Conservation (phyloP, 2,888 invertebrate genomes). For the Eucera pruinosa region DNA sequence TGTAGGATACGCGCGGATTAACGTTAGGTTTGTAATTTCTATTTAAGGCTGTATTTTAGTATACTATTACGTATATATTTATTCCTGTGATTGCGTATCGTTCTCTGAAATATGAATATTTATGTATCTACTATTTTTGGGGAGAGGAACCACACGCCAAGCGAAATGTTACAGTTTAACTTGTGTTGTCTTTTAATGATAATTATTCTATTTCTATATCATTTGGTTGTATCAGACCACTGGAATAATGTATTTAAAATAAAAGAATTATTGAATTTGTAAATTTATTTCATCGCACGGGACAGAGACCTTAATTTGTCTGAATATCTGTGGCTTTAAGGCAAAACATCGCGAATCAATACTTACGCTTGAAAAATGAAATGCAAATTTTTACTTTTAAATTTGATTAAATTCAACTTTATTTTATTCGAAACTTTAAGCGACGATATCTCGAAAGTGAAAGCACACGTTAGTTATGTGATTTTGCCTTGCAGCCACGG, state of each 20-base stretch:
- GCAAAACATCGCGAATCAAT: neutral
- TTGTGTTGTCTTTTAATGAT: slow-evolving; percentile 44
- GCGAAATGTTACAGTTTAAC: slow-evolving; percentile 60
- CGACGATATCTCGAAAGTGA: no score
- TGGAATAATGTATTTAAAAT: slow-evolving; percentile 68
- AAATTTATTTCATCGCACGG: slow-evolving; percentile 10
- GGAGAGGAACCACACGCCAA: slow-evolving; percentile 53
- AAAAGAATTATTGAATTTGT: slow-evolving; percentile 61
- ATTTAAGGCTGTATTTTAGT: slow-evolving; percentile 37
- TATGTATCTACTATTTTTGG: slow-evolving; percentile 31
- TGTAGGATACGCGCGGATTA: no score
- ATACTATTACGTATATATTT: slow-evolving; percentile 61
- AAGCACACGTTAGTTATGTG: no score
- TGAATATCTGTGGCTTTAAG: no score
- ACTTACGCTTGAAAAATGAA: no score
- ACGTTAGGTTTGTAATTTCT: slow-evolving; percentile 11
- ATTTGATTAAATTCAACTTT: no score
- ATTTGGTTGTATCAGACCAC: slow-evolving; percentile 59
- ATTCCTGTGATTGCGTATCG: slow-evolving; percentile 59
- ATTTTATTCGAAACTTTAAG: no score
- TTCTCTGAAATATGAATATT: slow-evolving; percentile 48
- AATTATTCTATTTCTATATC: slow-evolving; percentile 61
- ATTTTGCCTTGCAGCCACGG: no score
- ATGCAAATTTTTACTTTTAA: no score
- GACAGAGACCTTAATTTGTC: no score